A percentile compares a stretch with the other conserved stretches of the same genome.
These are phyloP conservation scores for Phocides pigmalion DNA, from an alignment of 1,140 invertebrate species.

Conservation along the genomic window DNA sequence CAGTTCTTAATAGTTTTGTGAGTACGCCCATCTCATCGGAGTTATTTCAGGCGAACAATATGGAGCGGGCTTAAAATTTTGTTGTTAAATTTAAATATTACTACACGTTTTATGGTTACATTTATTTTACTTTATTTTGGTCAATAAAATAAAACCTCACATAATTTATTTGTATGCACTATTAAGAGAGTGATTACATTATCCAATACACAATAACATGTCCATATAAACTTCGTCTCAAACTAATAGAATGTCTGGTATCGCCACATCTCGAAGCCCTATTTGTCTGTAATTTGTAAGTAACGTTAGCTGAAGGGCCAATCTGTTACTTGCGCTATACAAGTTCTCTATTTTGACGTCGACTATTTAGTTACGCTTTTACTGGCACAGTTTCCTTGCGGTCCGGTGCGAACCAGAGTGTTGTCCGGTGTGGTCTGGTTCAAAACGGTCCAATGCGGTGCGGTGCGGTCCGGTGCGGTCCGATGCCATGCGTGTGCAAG, in stretches of 20 bases:
- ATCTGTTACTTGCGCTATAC: conserved; percentile 15
- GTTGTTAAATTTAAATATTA: conserved; percentile 23
- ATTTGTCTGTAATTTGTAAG: not conserved
- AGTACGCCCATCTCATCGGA: not conserved
- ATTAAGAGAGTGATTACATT: too few species aligned
- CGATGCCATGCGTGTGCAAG: too few species aligned
- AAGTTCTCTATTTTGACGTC: not conserved
- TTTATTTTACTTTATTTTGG: conserved; percentile 10
- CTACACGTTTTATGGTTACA: conserved; percentile 2
- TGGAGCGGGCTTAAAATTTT: conserved; percentile 9
- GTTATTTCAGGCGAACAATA: conserved; percentile 20
- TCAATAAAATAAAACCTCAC: not conserved
- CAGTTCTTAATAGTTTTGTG: conserved; percentile 2
- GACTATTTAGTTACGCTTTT: not conserved
- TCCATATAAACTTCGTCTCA: too few species aligned
- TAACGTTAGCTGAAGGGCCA: not conserved
- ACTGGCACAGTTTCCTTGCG: not conserved
- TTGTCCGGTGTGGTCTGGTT: too few species aligned
- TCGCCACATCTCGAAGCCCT: not conserved
- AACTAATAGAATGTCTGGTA: too few species aligned
- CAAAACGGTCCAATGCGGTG: too few species aligned
- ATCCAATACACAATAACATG: too few species aligned
- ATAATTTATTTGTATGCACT: not conserved
- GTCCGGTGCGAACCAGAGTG: too few species aligned
- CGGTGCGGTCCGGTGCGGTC: not conserved